These are phyloP conservation scores for Dyspetes luteomarginatus DNA, from an alignment of 2,888 invertebrate genomes.

Conservation along the genomic window DNA sequence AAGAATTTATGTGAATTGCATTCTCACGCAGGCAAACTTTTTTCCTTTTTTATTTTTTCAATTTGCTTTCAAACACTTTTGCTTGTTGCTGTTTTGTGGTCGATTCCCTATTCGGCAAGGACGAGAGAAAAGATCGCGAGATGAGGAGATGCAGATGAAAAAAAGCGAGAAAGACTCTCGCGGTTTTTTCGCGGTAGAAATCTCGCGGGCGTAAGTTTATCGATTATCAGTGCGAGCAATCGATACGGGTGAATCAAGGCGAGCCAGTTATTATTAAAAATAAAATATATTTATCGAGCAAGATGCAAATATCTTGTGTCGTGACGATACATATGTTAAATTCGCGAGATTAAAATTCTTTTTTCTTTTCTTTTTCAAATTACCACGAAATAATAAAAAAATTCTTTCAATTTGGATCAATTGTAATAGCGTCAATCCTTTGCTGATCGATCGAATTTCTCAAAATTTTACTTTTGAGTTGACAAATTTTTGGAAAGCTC, in stretches of 20 bases:
- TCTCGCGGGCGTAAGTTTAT: conserved; percentile 71
- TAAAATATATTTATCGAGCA: conserved; percentile 83
- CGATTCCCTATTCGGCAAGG: conserved; percentile 68
- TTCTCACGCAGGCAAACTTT: conserved; percentile 18
- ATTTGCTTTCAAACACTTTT: not conserved
- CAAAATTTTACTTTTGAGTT: not conserved
- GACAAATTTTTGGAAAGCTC: not conserved
- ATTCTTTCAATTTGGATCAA: no score
- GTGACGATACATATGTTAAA: no score
- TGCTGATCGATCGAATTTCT: no score
- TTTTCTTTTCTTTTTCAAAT: no score
- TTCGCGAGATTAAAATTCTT: no score
- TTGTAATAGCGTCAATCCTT: no score
- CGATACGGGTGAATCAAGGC: conserved; percentile 81
- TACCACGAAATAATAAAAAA: no score
- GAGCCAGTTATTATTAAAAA: conserved; percentile 81
- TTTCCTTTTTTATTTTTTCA: not conserved
- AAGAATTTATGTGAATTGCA: conserved; percentile 22
- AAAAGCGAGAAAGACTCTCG: conserved; percentile 17
- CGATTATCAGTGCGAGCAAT: conserved; percentile 78
- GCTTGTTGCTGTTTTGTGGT: conserved; percentile 29
- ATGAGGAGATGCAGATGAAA: conserved; percentile 23
- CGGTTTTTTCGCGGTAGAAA: conserved; percentile 28
- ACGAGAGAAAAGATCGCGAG: conserved; percentile 24
- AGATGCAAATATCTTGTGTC: not conserved